Percentiles rank a stretch among this genome's conserved stretches.
These are phyloP conservation scores for Epinephelus malabaricus DNA, from an alignment of 2,797 vertebrate species.

Conservation along the genomic window DNA sequence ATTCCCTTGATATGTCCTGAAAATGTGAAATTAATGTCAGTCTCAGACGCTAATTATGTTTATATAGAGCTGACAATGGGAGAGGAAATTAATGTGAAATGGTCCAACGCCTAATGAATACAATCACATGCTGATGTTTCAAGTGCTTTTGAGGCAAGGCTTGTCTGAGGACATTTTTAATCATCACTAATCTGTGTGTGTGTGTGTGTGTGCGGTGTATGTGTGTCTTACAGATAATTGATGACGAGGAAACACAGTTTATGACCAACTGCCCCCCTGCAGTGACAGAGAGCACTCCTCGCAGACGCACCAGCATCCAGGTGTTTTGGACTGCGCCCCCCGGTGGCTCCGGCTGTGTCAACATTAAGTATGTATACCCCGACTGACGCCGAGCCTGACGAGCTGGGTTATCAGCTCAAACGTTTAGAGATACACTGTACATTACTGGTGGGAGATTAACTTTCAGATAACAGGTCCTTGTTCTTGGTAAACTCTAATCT, in stretches of 20 bases:
- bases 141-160: conserved; percentile 5
- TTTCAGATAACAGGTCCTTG: not conserved
- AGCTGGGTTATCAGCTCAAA: conserved; percentile 7
- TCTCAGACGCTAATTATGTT: conserved; percentile 37
- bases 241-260: conserved; percentile 97
- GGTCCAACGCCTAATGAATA: conserved; percentile 21
- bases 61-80: conserved; percentile 24
- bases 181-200: conserved; percentile 21
- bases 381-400: conserved; percentile 1
- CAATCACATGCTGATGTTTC: conserved; percentile 21
- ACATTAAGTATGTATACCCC: conserved; percentile 91
- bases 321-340: conserved; percentile 96
- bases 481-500: conserved; percentile 6
- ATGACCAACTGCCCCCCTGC: conserved; percentile 98
- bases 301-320: conserved; percentile 94
- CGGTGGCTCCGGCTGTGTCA: conserved; percentile 91
- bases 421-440: not conserved
- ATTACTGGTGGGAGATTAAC: not conserved
- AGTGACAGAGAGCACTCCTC: conserved; percentile 96
- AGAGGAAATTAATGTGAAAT: conserved; percentile 29
- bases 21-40: conserved; percentile 29
- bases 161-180: conserved; percentile 18
- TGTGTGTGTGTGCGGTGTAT: not conserved
- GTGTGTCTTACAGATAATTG: conserved; percentile 90
- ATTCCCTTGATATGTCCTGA: conserved; percentile 4